Percentiles rank a stretch among this genome's conserved stretches.
These are phyloP conservation scores for Archaeoteleia sp. DNA, from an alignment of 2,888 invertebrate species.

Conservation along the genomic window DNA sequence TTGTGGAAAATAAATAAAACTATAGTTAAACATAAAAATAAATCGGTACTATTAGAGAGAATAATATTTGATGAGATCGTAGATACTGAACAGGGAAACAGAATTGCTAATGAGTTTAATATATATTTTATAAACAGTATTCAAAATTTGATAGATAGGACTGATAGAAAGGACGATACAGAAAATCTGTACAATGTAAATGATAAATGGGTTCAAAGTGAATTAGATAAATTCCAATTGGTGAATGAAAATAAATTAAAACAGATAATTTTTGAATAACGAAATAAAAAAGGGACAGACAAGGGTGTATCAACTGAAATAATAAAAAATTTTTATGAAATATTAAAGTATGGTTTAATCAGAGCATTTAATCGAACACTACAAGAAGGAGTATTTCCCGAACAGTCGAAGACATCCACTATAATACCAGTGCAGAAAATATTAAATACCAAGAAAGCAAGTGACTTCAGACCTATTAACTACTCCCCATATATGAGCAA, in stretches of 20 bases:
- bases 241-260: neutral
- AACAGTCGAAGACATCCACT: conserved; percentile 1
- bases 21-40: conserved; percentile 8
- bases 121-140: neutral
- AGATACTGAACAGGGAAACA: neutral
- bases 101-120: neutral
- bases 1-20: conserved; percentile 3
- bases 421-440: conserved; percentile 1
- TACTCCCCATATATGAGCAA: neutral
- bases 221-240: neutral
- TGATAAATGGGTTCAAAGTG: neutral
- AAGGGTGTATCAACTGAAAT: neutral
- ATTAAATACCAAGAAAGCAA: too few relatives aligned
- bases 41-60: neutral
- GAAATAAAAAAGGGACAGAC: neutral
- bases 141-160: neutral
- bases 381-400: too few relatives aligned
- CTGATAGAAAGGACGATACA: too few relatives aligned
- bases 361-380: neutral
- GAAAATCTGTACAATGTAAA: neutral
- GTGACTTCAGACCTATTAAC: conserved; percentile 8
- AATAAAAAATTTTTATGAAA: conserved; percentile 1
- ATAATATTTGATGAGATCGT: neutral
- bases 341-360: neutral
- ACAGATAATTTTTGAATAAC: neutral